Conservation (phyloP, 1,140 invertebrate genomes). For the Drosophila persimilis region DNA sequence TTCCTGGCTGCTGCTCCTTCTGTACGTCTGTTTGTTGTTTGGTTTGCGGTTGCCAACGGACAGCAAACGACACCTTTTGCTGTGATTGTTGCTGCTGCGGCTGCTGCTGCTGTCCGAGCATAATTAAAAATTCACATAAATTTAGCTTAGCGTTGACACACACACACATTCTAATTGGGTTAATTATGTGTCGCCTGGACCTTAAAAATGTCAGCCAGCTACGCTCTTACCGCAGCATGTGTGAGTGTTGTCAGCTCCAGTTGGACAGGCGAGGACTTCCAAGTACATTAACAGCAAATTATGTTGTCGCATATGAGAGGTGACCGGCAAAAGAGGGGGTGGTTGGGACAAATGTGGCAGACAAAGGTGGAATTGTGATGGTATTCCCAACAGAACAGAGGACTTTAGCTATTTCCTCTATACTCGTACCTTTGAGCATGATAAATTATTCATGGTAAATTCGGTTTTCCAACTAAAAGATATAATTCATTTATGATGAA, state of each 20-base stretch:
- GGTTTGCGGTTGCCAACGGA: conserved; percentile 63
- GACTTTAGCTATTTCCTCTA: too few relatives aligned
- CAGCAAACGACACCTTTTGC: conserved; percentile 47
- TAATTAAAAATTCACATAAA: conserved; percentile 83
- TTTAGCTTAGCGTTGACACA: conserved; percentile 78
- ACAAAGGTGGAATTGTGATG: background rate
- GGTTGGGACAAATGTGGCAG: background rate
- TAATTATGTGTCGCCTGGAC: conserved; percentile 82
- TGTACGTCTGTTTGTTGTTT: conserved; percentile 53
- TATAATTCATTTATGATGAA: too few relatives aligned
- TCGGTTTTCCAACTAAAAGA: too few relatives aligned
- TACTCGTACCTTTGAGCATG: too few relatives aligned
- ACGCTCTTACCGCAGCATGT: conserved; percentile 4
- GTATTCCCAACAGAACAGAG: background rate
- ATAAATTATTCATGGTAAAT: too few relatives aligned
- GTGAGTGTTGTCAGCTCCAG: conserved; percentile 44
- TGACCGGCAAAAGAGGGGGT: background rate
- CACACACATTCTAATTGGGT: conserved; percentile 80
- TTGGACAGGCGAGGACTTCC: conserved; percentile 38
- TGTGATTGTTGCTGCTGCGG: conserved; percentile 23
- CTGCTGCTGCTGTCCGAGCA: conserved; percentile 49
- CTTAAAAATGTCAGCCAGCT: conserved; percentile 73
- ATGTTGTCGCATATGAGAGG: conserved; percentile 57
- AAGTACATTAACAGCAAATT: conserved; percentile 76
- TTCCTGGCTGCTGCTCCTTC: conserved; percentile 7